These are phyloP conservation scores for Cricetomys ansorgei DNA, from an alignment of 2,113 vertebrate species.

Conservation along the genomic window DNA sequence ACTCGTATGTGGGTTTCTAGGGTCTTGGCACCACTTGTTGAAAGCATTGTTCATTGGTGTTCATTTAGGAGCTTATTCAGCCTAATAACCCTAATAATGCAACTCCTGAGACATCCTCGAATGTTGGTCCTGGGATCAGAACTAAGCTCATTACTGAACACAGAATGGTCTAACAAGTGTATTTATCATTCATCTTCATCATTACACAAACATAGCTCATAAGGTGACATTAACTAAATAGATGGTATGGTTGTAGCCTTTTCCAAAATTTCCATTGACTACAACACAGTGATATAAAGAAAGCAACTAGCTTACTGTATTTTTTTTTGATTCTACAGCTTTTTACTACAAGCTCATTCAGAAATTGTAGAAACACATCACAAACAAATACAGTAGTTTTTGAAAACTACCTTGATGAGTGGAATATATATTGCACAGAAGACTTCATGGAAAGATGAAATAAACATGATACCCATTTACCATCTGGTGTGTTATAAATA, in stretches of 20 bases:
- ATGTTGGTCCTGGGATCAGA: neutral
- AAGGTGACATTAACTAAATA: neutral
- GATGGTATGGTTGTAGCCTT: too few relatives aligned
- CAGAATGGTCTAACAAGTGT: neutral
- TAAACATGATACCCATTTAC: slow-evolving; percentile 57
- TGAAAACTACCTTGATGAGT: slow-evolving; percentile 51
- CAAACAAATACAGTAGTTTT: neutral
- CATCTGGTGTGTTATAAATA: slow-evolving; percentile 72
- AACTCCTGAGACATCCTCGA: neutral
- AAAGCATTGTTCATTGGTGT: neutral
- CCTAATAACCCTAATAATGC: neutral
- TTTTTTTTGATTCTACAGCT: neutral
- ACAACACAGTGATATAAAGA: neutral
- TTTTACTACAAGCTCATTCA: neutral
- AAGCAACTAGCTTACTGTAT: neutral
- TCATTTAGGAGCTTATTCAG: neutral
- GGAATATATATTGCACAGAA: slow-evolving; percentile 14
- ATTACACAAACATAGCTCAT: neutral
- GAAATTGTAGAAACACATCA: slow-evolving; percentile 45
- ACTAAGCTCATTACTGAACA: neutral
- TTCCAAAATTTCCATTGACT: neutral
- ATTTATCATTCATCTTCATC: neutral
- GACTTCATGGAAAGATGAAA: slow-evolving; percentile 55
- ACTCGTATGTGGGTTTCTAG: neutral
- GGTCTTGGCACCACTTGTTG: neutral